Percentiles rank a stretch among this genome's conserved stretches.
Evolutionary conservation across 2,797 vertebrate genomes (phyloP).

Genomic region (Phoxinus dragarum): DNA sequence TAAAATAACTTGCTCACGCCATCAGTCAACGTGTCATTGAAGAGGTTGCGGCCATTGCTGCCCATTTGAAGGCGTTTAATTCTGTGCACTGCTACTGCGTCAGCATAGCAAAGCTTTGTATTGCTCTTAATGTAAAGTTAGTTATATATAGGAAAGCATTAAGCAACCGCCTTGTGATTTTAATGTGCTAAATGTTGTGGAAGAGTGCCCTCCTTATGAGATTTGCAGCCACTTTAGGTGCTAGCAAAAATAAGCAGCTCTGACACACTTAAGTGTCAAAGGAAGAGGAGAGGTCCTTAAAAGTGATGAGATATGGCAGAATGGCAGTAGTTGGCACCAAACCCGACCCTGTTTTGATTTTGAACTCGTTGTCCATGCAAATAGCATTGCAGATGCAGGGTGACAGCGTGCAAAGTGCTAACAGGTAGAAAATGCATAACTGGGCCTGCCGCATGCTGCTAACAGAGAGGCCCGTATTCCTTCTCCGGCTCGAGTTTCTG

Average conservation of each 20-base stretch:
- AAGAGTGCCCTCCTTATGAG: conserved; percentile 65
- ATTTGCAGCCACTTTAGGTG: conserved; percentile 59
- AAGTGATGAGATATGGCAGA: background rate
- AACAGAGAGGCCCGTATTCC: conserved; percentile 66
- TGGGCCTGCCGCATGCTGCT: conserved; percentile 69
- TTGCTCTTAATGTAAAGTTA: conserved; percentile 60
- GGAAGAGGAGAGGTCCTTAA: background rate
- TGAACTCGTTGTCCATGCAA: conserved; percentile 72
- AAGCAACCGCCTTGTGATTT: conserved; percentile 68
- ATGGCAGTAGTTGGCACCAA: conserved; percentile 1
- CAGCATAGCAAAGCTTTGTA: conserved; percentile 63
- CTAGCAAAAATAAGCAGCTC: background rate
- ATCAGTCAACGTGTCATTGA: conserved; percentile 75
- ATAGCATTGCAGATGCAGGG: conserved; percentile 73
- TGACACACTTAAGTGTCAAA: conserved; percentile 10
- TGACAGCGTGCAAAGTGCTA: conserved; percentile 79
- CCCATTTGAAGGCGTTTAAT: conserved; percentile 73
- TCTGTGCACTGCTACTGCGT: conserved; percentile 55
- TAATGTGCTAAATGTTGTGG: conserved; percentile 67
- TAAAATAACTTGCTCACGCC: conserved; percentile 75
- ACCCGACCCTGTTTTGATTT: background rate
- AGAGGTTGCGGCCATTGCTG: conserved; percentile 72
- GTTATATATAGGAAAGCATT: conserved; percentile 64
- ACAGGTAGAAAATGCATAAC: conserved; percentile 77
- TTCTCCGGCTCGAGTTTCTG: conserved; percentile 76